Evolutionary conservation across 1,140 invertebrate genomes (phyloP).

Genomic region (Mya arenaria): DNA sequence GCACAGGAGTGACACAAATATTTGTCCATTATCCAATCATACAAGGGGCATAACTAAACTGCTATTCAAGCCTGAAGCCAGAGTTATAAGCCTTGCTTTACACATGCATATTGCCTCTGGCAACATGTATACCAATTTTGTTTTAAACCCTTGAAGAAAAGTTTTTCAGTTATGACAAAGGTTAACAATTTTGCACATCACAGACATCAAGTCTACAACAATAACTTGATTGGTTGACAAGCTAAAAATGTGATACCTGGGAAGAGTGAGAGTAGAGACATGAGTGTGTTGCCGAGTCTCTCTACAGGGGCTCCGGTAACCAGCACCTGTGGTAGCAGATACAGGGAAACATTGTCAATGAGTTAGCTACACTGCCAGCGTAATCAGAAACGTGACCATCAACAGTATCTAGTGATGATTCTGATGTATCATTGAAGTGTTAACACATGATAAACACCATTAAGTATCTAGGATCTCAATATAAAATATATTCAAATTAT

Average conservation of each 20-base stretch:
- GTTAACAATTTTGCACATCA: too few relatives aligned
- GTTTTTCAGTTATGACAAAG: too few relatives aligned
- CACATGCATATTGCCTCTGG: too few relatives aligned
- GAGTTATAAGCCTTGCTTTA: too few relatives aligned
- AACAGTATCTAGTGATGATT: background rate
- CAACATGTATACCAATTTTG: too few relatives aligned
- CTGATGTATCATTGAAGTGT: background rate
- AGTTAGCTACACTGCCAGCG: background rate
- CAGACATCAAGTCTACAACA: too few relatives aligned
- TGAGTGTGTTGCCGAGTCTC: conserved; percentile 91
- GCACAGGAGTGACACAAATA: too few relatives aligned
- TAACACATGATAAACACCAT: background rate
- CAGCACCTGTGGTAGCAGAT: conserved; percentile 83
- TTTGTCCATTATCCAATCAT: too few relatives aligned
- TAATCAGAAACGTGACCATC: background rate
- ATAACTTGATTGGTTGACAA: too few relatives aligned
- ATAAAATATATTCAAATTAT: background rate
- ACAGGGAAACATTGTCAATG: background rate
- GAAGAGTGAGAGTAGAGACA: conserved; percentile 94
- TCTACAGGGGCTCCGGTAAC: conserved; percentile 97
- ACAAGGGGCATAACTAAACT: too few relatives aligned
- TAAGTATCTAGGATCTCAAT: background rate
- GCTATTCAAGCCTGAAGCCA: too few relatives aligned
- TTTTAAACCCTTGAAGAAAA: too few relatives aligned
- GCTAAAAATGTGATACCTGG: conserved; percentile 91